These are phyloP conservation scores for Onchidella celtica DNA, from an alignment of 2,888 invertebrate genomes.

Conservation along the genomic window DNA sequence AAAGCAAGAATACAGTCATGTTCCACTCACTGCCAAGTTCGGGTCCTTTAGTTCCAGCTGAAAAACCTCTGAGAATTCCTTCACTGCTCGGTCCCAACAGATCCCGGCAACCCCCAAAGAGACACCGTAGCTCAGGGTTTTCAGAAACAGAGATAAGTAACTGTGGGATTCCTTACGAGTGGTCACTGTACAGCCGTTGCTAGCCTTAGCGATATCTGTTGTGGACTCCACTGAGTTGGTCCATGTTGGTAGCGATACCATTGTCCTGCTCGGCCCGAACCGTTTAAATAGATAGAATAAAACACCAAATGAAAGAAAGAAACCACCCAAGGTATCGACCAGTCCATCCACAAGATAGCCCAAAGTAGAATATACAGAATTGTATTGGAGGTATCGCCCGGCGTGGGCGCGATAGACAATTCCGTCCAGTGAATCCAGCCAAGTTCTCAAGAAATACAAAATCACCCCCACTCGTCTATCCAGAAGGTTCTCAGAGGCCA, in stretches of 20 bases:
- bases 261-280: constrained; percentile 47
- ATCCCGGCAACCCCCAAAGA: constrained; percentile 62
- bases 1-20: too few species aligned
- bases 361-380: constrained; percentile 38
- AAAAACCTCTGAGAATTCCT: constrained; percentile 60
- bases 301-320: constrained; percentile 48
- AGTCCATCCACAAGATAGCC: constrained; percentile 50
- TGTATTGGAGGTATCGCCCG: constrained; percentile 52
- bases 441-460: constrained; percentile 90
- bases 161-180: constrained; percentile 50
- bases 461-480: constrained; percentile 88
- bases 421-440: constrained; percentile 92
- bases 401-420: constrained; percentile 88
- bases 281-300: constrained; percentile 48
- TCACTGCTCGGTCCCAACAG: constrained; percentile 67
- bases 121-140: constrained; percentile 64
- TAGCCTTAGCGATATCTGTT: background rate
- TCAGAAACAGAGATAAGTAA: constrained; percentile 64
- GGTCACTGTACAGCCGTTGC: constrained; percentile 17
- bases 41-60: constrained; percentile 58
- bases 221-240: background rate
- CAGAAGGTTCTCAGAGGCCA: constrained; percentile 87
- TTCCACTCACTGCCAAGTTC: constrained; percentile 58
- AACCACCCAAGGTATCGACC: constrained; percentile 44
- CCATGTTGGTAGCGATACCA: constrained; percentile 10